phyloP scores from a whole-genome alignment of 2,888 invertebrate genomes.

The Campoplex capitator region DNA sequence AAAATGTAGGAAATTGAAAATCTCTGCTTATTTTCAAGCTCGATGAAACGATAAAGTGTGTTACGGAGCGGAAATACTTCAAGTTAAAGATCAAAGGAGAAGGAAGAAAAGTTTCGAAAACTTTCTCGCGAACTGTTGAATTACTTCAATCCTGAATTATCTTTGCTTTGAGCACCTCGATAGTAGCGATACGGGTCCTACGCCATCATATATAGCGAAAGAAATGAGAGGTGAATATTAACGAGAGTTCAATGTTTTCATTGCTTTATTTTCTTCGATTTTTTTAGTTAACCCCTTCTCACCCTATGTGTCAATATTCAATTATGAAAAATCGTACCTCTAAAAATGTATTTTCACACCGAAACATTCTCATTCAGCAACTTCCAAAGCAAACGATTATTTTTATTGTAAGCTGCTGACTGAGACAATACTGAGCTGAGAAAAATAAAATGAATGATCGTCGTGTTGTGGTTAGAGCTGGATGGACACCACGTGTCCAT shows the following conservation, averaged over 20 bases:
- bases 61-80: slow-evolving; percentile 49
- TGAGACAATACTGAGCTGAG: not conserved
- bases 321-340: no score
- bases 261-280: not conserved
- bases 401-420: not conserved
- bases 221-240: not conserved
- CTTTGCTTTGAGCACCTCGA: slow-evolving; percentile 28
- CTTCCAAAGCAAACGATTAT: not conserved
- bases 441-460: not conserved
- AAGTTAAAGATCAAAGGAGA: slow-evolving; percentile 59
- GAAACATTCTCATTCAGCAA: no score
- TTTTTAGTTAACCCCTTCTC: not conserved
- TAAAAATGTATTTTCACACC: no score
- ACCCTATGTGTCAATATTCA: no score
- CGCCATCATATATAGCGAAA: not conserved
- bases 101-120: slow-evolving; percentile 32
- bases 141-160: slow-evolving; percentile 38
- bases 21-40: slow-evolving; percentile 55
- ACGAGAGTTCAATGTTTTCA: not conserved
- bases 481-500: not conserved
- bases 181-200: not conserved
- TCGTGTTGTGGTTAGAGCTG: not conserved
- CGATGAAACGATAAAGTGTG: slow-evolving; percentile 51
- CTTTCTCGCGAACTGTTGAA: slow-evolving; percentile 40
- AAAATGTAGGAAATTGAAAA: slow-evolving; percentile 54